A percentile compares a stretch with the other conserved stretches of the same genome.
These are phyloP conservation scores for Myiotriccus ornatus DNA, from an alignment of 2,797 vertebrate genomes.

Conservation along the genomic window DNA sequence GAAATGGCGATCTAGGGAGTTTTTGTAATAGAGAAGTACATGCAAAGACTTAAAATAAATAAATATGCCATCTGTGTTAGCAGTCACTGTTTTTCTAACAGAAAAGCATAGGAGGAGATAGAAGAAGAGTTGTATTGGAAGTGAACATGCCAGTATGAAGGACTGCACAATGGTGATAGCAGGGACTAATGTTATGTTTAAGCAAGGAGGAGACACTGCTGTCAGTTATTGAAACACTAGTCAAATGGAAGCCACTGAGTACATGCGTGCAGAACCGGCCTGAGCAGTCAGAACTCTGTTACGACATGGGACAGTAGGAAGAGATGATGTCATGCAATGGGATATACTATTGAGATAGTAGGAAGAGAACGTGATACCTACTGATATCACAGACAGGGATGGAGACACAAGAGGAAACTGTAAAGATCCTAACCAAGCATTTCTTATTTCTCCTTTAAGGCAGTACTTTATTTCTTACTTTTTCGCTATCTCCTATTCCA, in stretches of 20 bases:
- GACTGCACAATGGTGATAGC: not conserved
- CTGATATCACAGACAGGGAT: not conserved
- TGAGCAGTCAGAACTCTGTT: not conserved
- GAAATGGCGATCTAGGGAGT: not conserved
- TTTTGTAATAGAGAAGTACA: not conserved
- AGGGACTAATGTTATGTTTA: not conserved
- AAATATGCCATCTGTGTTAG: not conserved
- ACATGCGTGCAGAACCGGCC: not conserved
- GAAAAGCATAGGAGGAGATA: not conserved
- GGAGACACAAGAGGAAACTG: not conserved
- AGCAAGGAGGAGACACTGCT: not conserved
- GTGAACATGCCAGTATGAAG: not conserved
- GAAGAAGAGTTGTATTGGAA: not conserved
- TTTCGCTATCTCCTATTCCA: accelerated
- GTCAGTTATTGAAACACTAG: not conserved
- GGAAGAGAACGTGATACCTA: not conserved
- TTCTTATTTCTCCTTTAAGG: not conserved
- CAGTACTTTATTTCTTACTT: not conserved
- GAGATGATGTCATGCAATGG: not conserved
- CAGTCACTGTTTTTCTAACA: not conserved
- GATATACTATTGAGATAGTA: accelerated
- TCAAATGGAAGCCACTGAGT: not conserved
- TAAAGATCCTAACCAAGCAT: not conserved
- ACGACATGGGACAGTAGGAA: not conserved
- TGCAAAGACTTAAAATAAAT: not conserved